A percentile compares a stretch with the other conserved stretches of the same genome.
phyloP scores from a whole-genome alignment of 2,888 invertebrate genomes.

The Diploptera punctata region DNA sequence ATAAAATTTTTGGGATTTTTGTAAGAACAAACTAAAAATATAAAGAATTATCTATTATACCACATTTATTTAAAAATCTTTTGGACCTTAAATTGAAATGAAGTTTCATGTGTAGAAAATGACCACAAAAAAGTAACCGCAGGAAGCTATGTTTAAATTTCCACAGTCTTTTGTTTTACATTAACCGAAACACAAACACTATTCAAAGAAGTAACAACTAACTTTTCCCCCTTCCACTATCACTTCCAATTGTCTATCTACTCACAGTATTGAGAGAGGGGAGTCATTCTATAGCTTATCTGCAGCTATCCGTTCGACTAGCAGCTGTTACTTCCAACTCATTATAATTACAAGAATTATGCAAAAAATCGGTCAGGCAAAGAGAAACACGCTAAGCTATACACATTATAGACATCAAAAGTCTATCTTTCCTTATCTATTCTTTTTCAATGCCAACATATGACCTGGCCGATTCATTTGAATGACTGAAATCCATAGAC shows the following conservation, averaged over 20 bases:
- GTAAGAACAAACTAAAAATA: no score
- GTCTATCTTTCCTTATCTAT: conserved; percentile 1
- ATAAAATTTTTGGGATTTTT: no score
- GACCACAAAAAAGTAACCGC: no score
- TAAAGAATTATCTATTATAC: no score
- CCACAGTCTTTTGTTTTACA: conserved; percentile 1
- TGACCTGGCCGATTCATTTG: conserved; percentile 27
- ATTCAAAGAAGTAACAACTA: background rate
- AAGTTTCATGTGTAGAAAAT: no score
- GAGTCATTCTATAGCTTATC: conserved; percentile 12
- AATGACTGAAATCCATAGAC: background rate
- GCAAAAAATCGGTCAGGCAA: conserved; percentile 39
- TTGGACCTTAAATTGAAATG: no score
- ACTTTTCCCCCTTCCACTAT: background rate
- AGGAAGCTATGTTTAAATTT: background rate
- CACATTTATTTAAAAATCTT: no score
- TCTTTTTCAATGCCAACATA: conserved; percentile 32
- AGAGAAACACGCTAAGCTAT: conserved; percentile 29
- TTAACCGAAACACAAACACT: no score
- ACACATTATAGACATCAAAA: conserved; percentile 10
- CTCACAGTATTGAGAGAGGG: background rate
- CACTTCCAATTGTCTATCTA: background rate
- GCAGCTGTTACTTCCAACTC: conserved; percentile 34
- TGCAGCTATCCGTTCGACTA: conserved; percentile 13
- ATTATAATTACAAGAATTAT: conserved; percentile 41